Base-by-base conservation (phyloP, 1,140 invertebrate genomes). In the Pectinophora gossypiella region DNA sequence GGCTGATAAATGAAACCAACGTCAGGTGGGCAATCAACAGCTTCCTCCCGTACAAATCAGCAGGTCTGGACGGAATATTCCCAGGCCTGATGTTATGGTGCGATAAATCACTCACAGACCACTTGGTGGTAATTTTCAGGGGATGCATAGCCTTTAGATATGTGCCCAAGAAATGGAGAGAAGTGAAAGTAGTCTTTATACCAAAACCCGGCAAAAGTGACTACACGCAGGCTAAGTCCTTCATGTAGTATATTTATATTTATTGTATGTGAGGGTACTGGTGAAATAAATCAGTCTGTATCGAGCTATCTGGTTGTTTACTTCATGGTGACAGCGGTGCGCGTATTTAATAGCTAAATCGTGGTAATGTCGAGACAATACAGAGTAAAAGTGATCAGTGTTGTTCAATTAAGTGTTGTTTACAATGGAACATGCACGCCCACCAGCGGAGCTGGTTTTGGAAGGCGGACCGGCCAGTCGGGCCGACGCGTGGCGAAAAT, bases 381-480 rank as follows among this genome's bases (percentile, higher is more conserved):
- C 27, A 3, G n/a, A 12, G 1, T 32, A 32, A 32, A 2, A 32
- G 27, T 32, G 27, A 12, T 7, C n/a, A n/a, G 9, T 32, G 27
- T 32, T 1, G 27, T 32, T 32, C 9, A 9, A n/a, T 2, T 12
- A 7, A n/a, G 9, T 12, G 9, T 12, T n/a, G 27, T 32, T 13
- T 13, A 46, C 20, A 22, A 48, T 48, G 46, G 46, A 48, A 35
- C 46, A 48, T 27, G 46, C 46, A 27, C n/a, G 46, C 15, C 46
- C 46, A 3, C 46, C 46, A 1, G 3, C 23, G 0, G 46, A 48
- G 19, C 10, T 48, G 27, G 16, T 16, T 9, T 18, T 48, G 16
- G 46, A 48, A 12, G 46, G 46, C n/a, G 27, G 46, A 16, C 46
- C 46, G 16, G 46, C 27, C 7, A 15, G 15, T 1, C 46, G 46